Percentiles rank a stretch among this genome's conserved stretches.
Conservation (phyloP, 2,797 vertebrate genomes). For the Molossus alvarezi region DNA sequence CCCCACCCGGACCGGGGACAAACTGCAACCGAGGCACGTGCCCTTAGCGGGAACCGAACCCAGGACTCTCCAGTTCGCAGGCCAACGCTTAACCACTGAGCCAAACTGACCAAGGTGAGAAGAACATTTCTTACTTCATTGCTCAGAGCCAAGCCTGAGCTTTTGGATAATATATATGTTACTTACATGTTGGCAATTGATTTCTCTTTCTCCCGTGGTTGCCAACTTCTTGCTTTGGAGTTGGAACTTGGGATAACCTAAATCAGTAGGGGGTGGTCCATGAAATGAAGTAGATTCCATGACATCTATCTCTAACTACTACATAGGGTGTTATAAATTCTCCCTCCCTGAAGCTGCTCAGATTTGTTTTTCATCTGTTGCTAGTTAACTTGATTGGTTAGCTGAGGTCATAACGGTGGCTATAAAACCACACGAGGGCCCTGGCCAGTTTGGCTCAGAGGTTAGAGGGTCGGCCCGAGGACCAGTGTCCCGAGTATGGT, state of each 20-base stretch:
- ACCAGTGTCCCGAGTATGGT: no score
- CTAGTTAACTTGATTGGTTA: constrained; percentile 61
- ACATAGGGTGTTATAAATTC: constrained; percentile 36
- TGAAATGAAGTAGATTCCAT: constrained; percentile 45
- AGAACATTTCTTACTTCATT: constrained; percentile 57
- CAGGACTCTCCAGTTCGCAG: no score
- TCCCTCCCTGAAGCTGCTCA: constrained; percentile 51
- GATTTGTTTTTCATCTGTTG: constrained; percentile 71
- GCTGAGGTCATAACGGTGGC: constrained; percentile 48
- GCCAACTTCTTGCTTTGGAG: constrained; percentile 67
- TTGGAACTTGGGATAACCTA: constrained; percentile 58
- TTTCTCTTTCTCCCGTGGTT: constrained; percentile 50
- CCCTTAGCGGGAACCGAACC: no score
- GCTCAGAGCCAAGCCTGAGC: constrained; percentile 56
- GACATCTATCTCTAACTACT: constrained; percentile 31
- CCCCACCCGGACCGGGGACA: no score
- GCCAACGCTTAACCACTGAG: no score
- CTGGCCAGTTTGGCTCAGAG: no score
- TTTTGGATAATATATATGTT: constrained; percentile 38
- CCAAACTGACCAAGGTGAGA: not conserved
- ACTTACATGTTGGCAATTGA: not conserved
- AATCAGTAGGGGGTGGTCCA: constrained; percentile 57
- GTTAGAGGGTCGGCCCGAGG: no score
- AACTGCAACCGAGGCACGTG: no score
- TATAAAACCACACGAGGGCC: not conserved